Percentiles rank a stretch among this genome's conserved stretches.
Conservation (phyloP, 2,113 vertebrate species). For the Astur gentilis region DNA sequence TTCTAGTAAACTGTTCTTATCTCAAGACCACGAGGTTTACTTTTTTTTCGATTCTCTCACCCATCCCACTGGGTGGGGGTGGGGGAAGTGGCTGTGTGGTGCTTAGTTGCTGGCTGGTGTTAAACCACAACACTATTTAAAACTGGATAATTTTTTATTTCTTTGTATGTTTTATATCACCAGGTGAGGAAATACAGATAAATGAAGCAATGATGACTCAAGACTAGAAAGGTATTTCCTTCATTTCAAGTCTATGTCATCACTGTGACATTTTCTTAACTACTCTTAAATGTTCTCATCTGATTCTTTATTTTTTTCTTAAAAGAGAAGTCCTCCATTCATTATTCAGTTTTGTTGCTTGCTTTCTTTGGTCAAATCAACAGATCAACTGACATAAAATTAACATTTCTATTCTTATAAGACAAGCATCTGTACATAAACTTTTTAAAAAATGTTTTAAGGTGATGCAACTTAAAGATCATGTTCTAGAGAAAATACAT, state of each 20-base stretch:
- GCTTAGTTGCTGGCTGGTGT: too few relatives aligned
- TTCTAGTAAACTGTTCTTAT: too few relatives aligned
- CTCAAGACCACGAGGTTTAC: too few relatives aligned
- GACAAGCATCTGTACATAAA: not conserved
- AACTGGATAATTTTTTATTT: not conserved
- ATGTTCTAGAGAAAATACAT: not conserved
- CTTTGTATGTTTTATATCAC: not conserved
- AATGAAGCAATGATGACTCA: not conserved
- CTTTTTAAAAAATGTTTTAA: not conserved
- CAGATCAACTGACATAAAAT: not conserved
- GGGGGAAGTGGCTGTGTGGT: too few relatives aligned
- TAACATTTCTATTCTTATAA: not conserved
- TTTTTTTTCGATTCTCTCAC: too few relatives aligned
- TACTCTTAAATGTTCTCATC: not conserved
- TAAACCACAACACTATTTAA: not conserved
- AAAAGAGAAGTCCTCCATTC: not conserved
- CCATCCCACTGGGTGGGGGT: too few relatives aligned
- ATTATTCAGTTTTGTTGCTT: not conserved
- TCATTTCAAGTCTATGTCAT: not conserved
- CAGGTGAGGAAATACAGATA: not conserved
- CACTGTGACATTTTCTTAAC: not conserved
- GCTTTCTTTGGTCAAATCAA: not conserved
- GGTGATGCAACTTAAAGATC: not conserved
- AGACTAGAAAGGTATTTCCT: not conserved
- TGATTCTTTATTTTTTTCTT: not conserved